Evolutionary conservation across 2,797 vertebrate species (phyloP).

Genomic region (Vireo griseus): DNA sequence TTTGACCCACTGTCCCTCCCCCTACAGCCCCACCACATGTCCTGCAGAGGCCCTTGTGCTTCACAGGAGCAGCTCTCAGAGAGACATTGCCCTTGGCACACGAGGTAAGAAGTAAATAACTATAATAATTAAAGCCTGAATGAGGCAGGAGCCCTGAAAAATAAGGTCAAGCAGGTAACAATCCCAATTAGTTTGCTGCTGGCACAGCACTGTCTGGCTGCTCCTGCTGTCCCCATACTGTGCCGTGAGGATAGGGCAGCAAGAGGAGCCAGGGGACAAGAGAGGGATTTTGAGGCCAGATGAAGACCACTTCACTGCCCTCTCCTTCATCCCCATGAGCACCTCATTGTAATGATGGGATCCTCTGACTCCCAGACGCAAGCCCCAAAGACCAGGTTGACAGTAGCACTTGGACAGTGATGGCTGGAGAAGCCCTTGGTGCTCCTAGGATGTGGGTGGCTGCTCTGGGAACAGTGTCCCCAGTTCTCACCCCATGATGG

Average conservation of each 20-base stretch:
- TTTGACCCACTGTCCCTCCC: not conserved
- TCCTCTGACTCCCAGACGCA: not conserved
- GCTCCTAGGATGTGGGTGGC: not conserved
- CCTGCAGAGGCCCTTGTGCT: not conserved
- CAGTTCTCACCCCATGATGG: not conserved
- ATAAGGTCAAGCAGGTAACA: conserved; percentile 36
- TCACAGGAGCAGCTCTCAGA: not conserved
- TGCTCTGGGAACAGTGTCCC: not conserved
- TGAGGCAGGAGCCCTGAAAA: conserved; percentile 8
- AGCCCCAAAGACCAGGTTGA: not conserved
- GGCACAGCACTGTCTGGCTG: not conserved
- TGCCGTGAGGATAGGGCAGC: not conserved
- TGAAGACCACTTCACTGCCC: not conserved
- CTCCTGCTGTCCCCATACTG: not conserved
- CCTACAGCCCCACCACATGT: fast-evolving
- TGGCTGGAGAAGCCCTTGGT: not conserved
- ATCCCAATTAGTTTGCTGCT: conserved; percentile 18
- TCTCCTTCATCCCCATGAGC: not conserved
- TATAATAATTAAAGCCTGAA: conserved; percentile 9
- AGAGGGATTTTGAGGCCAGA: not conserved
- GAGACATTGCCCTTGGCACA: not conserved
- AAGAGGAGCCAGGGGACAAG: not conserved
- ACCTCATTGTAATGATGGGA: fast-evolving
- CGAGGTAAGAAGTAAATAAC: not conserved
- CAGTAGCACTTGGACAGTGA: not conserved